Evolutionary conservation across 2,888 invertebrate genomes (phyloP).

Genomic region (Brachyopa scutellaris): DNA sequence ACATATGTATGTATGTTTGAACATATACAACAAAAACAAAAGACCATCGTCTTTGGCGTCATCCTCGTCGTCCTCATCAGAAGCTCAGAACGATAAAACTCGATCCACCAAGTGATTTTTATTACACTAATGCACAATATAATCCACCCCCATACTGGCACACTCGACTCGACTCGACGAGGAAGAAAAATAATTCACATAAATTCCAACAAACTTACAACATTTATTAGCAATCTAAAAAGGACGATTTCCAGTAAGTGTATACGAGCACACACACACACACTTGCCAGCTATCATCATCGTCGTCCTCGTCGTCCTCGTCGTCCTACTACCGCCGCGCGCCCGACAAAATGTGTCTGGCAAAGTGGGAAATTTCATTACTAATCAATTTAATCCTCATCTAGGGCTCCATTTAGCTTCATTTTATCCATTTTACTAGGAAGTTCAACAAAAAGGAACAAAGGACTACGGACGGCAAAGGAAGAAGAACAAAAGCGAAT

Average conservation of each 20-base stretch:
- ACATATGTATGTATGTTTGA: no score
- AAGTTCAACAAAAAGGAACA: constrained; percentile 52
- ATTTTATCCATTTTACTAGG: constrained; percentile 70
- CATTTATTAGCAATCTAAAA: constrained; percentile 73
- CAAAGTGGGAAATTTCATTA: constrained; percentile 75
- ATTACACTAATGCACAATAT: constrained; percentile 72
- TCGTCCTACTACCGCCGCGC: background rate
- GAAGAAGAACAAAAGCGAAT: constrained; percentile 33
- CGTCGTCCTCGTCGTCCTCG: background rate
- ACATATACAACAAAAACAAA: background rate
- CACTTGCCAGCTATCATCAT: constrained; percentile 57
- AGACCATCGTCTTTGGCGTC: background rate
- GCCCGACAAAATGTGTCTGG: constrained; percentile 59
- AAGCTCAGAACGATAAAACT: constrained; percentile 62
- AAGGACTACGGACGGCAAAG: constrained; percentile 5
- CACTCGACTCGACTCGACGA: constrained; percentile 27
- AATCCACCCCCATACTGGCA: constrained; percentile 33
- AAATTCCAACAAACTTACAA: constrained; percentile 71
- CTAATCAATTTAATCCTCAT: constrained; percentile 76
- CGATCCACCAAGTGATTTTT: constrained; percentile 70
- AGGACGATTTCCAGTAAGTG: constrained; percentile 62
- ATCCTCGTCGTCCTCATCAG: constrained; percentile 35
- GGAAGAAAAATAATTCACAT: constrained; percentile 71
- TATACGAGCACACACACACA: constrained; percentile 44
- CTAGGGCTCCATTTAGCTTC: constrained; percentile 73